phyloP scores from a whole-genome alignment of 2,797 vertebrate species.

The Periophthalmus magnuspinnatus region DNA sequence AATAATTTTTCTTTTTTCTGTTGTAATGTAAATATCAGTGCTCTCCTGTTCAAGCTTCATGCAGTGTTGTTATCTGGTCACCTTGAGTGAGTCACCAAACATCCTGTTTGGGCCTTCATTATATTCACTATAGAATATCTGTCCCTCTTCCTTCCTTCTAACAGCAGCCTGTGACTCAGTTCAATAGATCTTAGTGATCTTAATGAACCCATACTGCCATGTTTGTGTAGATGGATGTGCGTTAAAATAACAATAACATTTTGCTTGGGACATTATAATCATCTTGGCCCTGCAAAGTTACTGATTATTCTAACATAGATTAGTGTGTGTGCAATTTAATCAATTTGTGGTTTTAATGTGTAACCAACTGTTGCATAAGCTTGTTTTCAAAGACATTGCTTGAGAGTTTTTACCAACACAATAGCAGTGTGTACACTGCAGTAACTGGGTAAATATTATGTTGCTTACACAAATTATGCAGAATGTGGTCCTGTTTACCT shows the following conservation, averaged over 20 bases:
- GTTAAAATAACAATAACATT: not conserved
- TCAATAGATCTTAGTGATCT: not conserved
- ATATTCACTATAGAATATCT: conserved; percentile 66
- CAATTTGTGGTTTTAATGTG: not conserved
- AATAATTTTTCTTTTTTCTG: not conserved
- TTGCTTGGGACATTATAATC: not conserved
- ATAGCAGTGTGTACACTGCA: not conserved
- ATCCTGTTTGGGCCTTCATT: conserved; percentile 73
- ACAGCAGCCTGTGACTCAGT: conserved; percentile 51
- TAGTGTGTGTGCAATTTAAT: not conserved
- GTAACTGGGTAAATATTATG: not conserved
- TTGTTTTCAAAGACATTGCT: not conserved
- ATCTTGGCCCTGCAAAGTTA: not conserved
- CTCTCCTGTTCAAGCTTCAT: not conserved
- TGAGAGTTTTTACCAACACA: not conserved
- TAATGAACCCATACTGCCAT: not conserved
- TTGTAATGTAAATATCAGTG: not conserved
- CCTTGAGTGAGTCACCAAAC: conserved; percentile 55
- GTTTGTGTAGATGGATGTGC: too few relatives aligned
- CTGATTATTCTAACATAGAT: too few relatives aligned
- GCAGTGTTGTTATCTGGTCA: conserved; percentile 37
- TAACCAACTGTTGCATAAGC: not conserved
- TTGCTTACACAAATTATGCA: not conserved
- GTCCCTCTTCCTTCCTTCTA: conserved; percentile 73
- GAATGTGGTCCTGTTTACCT: too few relatives aligned